Conservation (phyloP, 2,888 invertebrate genomes). For the Drosophila anomalata region DNA sequence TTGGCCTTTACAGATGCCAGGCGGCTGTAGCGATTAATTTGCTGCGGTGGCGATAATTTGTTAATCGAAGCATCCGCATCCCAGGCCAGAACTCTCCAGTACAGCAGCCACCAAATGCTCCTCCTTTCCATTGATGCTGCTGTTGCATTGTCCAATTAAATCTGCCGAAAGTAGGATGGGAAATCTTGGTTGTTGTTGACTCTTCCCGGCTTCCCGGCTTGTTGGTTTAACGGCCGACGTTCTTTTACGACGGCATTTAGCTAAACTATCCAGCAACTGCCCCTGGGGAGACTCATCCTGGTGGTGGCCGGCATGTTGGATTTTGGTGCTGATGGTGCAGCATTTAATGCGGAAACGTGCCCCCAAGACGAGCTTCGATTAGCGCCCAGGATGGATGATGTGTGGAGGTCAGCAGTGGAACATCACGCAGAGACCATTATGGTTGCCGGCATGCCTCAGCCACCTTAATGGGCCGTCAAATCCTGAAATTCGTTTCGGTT, state of each 20-base stretch:
- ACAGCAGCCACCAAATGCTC: slow-evolving; percentile 11
- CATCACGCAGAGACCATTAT: slow-evolving; percentile 66
- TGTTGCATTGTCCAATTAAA: slow-evolving; percentile 59
- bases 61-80: slow-evolving; percentile 57
- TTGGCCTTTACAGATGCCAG: slow-evolving; percentile 52
- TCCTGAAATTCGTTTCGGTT: slow-evolving; percentile 10
- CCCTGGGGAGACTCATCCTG: slow-evolving; percentile 29
- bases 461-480: slow-evolving; percentile 30
- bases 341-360: slow-evolving; percentile 65
- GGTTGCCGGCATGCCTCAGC: slow-evolving; percentile 53
- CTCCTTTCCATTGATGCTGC: slow-evolving; percentile 8
- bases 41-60: slow-evolving; percentile 68
- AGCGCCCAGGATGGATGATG: slow-evolving; percentile 30
- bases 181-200: slow-evolving; percentile 19
- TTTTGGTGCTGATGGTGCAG: slow-evolving; percentile 62
- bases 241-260: slow-evolving; percentile 74
- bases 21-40: slow-evolving; percentile 68
- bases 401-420: slow-evolving; percentile 25
- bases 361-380: slow-evolving; percentile 61
- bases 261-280: slow-evolving; percentile 66
- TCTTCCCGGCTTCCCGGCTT: slow-evolving; percentile 7
- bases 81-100: slow-evolving; percentile 20
- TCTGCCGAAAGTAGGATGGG: slow-evolving; percentile 68
- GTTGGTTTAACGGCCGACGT: slow-evolving; percentile 48
- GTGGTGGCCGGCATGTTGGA: slow-evolving; percentile 17